Conservation (phyloP, 1,140 invertebrate genomes). For the Sinonovacula constricta region DNA sequence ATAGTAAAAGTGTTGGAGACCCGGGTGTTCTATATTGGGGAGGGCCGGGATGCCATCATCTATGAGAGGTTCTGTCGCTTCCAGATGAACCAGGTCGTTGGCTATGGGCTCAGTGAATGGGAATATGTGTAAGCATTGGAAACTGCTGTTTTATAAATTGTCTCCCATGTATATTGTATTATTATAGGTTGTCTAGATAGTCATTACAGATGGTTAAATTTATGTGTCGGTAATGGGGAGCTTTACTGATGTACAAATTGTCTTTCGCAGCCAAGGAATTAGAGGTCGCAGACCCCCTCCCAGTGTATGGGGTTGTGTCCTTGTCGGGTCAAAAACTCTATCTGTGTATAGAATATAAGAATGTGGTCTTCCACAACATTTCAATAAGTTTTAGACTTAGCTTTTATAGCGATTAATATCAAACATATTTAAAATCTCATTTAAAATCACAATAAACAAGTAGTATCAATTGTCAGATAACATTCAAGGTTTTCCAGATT, state of each 20-base stretch:
- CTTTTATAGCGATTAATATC: too few species aligned
- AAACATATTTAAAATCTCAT: too few species aligned
- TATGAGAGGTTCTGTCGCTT: constrained; percentile 84
- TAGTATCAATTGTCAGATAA: too few species aligned
- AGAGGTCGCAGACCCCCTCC: not conserved
- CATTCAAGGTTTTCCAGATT: too few species aligned
- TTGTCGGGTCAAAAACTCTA: too few species aligned
- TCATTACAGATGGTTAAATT: not conserved
- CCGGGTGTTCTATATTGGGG: constrained; percentile 84
- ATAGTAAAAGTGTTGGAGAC: constrained; percentile 81
- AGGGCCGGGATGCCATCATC: constrained; percentile 84
- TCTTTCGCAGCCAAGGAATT: not conserved
- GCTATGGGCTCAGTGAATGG: constrained; percentile 86
- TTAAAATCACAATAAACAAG: too few species aligned
- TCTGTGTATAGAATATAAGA: too few species aligned
- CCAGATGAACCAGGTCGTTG: constrained; percentile 83
- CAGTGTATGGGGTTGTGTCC: not conserved
- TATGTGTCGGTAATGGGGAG: not conserved
- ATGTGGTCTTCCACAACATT: too few species aligned
- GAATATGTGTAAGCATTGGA: constrained; percentile 80
- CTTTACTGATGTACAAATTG: not conserved
- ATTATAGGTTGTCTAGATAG: too few species aligned
- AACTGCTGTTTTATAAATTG: not conserved
- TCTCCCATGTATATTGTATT: not conserved
- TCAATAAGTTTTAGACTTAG: too few species aligned